Conservation (phyloP, 2,888 invertebrate species). For the Galerucella nymphaeae region DNA sequence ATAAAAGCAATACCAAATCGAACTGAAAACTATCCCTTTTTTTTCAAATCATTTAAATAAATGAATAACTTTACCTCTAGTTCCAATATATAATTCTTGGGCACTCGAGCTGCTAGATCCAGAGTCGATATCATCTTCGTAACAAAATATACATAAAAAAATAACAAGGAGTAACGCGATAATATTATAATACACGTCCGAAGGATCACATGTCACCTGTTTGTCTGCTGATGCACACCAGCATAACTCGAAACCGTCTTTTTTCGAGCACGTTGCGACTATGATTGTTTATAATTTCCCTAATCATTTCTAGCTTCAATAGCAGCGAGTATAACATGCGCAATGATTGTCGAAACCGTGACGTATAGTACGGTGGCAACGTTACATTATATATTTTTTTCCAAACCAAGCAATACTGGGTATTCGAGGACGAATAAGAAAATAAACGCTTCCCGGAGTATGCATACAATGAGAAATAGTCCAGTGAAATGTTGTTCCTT, state of each 20-base stretch:
- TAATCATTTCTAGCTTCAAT: constrained; percentile 44
- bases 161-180: background rate
- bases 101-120: constrained; percentile 41
- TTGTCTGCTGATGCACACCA: constrained; percentile 29
- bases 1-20: too few species aligned
- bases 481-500: too few species aligned
- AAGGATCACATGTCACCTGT: constrained; percentile 42
- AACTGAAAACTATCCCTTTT: too few species aligned
- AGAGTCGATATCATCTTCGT: constrained; percentile 40
- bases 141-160: constrained; percentile 3
- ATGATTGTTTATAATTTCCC: constrained; percentile 47
- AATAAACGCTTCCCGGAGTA: background rate
- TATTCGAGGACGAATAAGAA: background rate
- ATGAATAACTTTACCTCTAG: constrained; percentile 42
- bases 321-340: constrained; percentile 40
- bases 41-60: background rate
- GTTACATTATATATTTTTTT: background rate
- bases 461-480: background rate
- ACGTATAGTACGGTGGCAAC: constrained; percentile 35
- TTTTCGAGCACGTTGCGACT: constrained; percentile 40
- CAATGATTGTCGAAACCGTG: constrained; percentile 35
- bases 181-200: constrained; percentile 13
- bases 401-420: background rate
- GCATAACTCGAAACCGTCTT: constrained; percentile 31
- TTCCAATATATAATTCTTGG: constrained; percentile 45